Evolutionary conservation across 2,888 invertebrate genomes (phyloP).

Genomic region (Temnothorax ravouxi): DNA sequence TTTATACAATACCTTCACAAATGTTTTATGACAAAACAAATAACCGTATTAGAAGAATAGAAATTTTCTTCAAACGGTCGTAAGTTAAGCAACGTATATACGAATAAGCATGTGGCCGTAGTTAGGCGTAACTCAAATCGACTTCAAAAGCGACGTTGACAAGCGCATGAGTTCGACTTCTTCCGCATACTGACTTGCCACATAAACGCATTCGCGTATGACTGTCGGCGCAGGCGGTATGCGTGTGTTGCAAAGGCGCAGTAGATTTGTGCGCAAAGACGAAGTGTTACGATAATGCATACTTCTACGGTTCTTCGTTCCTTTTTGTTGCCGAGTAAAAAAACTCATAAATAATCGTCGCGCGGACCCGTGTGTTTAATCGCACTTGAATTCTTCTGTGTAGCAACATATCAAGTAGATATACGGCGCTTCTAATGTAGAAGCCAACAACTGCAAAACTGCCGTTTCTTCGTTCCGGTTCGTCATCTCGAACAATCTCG

Average conservation of each 20-base stretch:
- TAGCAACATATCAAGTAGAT: slow-evolving; percentile 34
- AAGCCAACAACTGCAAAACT: slow-evolving; percentile 60
- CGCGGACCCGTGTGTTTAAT: slow-evolving; percentile 38
- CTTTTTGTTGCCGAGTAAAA: background rate
- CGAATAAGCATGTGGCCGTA: slow-evolving; percentile 50
- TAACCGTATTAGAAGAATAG: slow-evolving; percentile 25
- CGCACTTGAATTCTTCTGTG: slow-evolving; percentile 58
- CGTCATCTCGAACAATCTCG: slow-evolving; percentile 18
- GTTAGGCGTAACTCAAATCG: slow-evolving; percentile 60
- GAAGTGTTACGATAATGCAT: slow-evolving; percentile 45
- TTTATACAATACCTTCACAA: background rate
- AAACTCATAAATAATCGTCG: slow-evolving; percentile 51
- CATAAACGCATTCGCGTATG: slow-evolving; percentile 41
- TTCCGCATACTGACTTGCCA: slow-evolving; percentile 56
- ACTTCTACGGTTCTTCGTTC: slow-evolving; percentile 43
- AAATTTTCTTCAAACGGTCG: background rate
- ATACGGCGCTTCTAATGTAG: slow-evolving; percentile 19
- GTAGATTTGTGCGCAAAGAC: slow-evolving; percentile 35
- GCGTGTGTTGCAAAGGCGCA: slow-evolving; percentile 23
- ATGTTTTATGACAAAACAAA: background rate
- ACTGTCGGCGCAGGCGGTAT: slow-evolving; percentile 59
- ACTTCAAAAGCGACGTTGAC: slow-evolving; percentile 60
- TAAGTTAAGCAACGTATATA: background rate
- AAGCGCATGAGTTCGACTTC: slow-evolving; percentile 66
- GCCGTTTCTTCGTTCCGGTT: slow-evolving; percentile 48